phyloP scores from a whole-genome alignment of 2,888 invertebrate genomes.

The Tachina grossa region DNA sequence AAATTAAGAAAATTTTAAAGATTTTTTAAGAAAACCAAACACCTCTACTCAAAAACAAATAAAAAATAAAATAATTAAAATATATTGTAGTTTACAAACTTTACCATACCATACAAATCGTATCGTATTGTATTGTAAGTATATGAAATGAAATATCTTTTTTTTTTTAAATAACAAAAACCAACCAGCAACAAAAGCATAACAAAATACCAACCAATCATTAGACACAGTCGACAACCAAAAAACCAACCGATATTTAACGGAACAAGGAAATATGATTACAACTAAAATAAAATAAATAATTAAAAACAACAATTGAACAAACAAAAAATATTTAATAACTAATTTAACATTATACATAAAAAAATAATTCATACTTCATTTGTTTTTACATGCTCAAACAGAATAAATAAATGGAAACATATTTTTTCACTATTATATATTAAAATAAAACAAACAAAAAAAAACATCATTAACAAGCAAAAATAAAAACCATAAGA shows the following conservation, averaged over 20 bases:
- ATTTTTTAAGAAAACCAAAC: constrained; percentile 71
- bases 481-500: constrained; percentile 53
- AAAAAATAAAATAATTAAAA: constrained; percentile 42
- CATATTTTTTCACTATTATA: constrained; percentile 75
- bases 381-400: constrained; percentile 68
- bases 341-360: constrained; percentile 50
- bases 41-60: constrained; percentile 67
- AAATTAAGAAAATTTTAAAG: constrained; percentile 56
- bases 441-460: constrained; percentile 53
- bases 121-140: constrained; percentile 54
- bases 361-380: constrained; percentile 53
- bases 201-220: constrained; percentile 53
- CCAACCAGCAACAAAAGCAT: constrained; percentile 44
- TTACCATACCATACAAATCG: constrained; percentile 33
- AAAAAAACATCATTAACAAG: constrained; percentile 70
- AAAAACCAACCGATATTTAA: constrained; percentile 71
- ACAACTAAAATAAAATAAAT: constrained; percentile 51
- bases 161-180: constrained; percentile 55
- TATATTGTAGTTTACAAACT: constrained; percentile 48
- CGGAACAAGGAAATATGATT: constrained; percentile 70
- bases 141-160: constrained; percentile 34
- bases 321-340: constrained; percentile 60
- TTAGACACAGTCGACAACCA: constrained; percentile 69
- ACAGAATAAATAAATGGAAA: constrained; percentile 63
- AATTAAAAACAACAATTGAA: constrained; percentile 44